Evolutionary conservation across 2,113 vertebrate genomes (phyloP).

Genomic region (Epinephelus moara): DNA sequence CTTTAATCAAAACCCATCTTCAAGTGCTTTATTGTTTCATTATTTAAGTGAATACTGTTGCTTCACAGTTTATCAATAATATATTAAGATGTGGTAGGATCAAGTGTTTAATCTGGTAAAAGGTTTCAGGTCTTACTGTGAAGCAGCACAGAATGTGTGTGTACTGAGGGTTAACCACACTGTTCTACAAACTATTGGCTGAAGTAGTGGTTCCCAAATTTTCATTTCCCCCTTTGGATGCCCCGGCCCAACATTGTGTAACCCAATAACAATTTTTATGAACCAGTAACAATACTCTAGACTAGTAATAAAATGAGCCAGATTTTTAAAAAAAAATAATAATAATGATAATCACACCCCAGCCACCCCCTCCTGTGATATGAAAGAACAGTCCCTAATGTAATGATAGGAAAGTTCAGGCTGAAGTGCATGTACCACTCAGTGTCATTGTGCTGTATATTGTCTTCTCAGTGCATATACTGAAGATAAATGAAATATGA

Average conservation of each 20-base stretch:
- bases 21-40: background rate
- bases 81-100: background rate
- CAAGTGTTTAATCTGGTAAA: background rate
- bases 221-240: background rate
- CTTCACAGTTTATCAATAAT: background rate
- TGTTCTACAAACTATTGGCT: background rate
- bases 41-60: background rate
- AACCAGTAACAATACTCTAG: background rate
- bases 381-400: too few species aligned
- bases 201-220: background rate
- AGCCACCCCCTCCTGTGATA: too few species aligned
- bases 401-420: too few species aligned
- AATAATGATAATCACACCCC: too few species aligned
- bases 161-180: background rate
- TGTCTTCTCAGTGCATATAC: too few species aligned
- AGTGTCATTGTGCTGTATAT: too few species aligned
- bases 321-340: background rate
- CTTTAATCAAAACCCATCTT: background rate
- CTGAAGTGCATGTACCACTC: too few species aligned
- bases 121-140: background rate
- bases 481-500: too few species aligned
- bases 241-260: background rate
- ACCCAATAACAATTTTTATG: background rate
- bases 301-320: background rate
- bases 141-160: background rate